phyloP scores from a whole-genome alignment of 2,888 invertebrate genomes.

The Drosophila limbata region DNA sequence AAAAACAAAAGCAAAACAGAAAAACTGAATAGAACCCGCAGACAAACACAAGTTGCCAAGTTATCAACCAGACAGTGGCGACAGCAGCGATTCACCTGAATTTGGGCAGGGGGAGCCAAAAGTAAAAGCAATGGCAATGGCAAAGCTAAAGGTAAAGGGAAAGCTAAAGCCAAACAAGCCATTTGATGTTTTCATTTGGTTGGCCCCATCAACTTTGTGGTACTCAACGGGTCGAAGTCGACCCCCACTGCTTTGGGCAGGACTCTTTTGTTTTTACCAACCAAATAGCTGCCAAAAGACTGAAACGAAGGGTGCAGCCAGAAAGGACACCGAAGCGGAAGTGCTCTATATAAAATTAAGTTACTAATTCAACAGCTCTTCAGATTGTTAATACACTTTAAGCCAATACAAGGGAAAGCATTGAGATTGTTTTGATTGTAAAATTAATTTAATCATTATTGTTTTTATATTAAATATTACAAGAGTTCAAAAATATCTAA shows the following conservation, averaged over 20 bases:
- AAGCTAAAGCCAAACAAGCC: conserved; percentile 67
- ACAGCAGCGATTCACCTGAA: conserved; percentile 59
- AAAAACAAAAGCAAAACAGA: conserved; percentile 23
- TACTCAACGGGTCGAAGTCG: conserved; percentile 42
- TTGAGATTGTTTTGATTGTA: no score
- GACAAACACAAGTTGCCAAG: conserved; percentile 70
- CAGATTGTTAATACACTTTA: background rate
- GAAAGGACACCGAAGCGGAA: conserved; percentile 33
- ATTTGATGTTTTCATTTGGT: conserved; percentile 78
- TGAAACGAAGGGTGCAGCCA: conserved; percentile 42
- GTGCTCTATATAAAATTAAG: conserved; percentile 31
- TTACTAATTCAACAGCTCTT: background rate
- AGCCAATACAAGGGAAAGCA: background rate
- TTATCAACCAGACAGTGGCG: conserved; percentile 69
- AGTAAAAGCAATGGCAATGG: background rate
- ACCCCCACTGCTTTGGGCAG: conserved; percentile 33
- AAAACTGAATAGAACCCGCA: conserved; percentile 39
- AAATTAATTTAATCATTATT: background rate
- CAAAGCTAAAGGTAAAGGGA: conserved; percentile 15
- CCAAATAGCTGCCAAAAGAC: conserved; percentile 49
- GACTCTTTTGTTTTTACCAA: conserved; percentile 54
- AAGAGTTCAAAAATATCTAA: no score
- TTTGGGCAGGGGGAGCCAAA: background rate
- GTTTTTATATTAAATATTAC: background rate
- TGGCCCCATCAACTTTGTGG: conserved; percentile 65